phyloP scores from a whole-genome alignment of 2,797 vertebrate genomes.

The Muraenolepis orangiensis region DNA sequence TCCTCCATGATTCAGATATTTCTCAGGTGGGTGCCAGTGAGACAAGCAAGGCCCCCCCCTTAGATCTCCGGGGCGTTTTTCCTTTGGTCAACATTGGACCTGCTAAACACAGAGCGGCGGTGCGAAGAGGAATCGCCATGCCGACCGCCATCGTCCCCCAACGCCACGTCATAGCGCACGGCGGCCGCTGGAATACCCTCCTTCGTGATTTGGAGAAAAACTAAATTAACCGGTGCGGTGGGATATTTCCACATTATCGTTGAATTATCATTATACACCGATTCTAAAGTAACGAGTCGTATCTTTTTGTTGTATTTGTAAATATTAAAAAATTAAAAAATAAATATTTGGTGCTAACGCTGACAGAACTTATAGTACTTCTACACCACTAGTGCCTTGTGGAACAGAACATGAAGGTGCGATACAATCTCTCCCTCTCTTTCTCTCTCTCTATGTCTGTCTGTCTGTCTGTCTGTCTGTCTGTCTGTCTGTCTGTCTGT shows the following conservation, averaged over 20 bases:
- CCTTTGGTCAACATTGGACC: neutral
- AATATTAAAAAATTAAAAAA: no score
- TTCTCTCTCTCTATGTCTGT: slow-evolving; percentile 3
- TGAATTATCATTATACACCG: neutral
- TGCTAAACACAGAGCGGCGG: neutral
- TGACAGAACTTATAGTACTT: neutral
- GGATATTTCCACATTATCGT: neutral
- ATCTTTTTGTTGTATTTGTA: no score
- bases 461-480: slow-evolving; percentile 21
- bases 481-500: slow-evolving; percentile 10
- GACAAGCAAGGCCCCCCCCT: neutral
- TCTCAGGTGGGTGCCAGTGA: neutral
- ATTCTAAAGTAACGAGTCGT: neutral
- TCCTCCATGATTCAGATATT: neutral
- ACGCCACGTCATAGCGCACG: neutral
- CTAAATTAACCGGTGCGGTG: no score
- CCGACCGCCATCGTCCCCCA: neutral
- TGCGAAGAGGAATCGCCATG: neutral
- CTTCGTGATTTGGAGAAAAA: neutral
- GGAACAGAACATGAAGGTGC: neutral
- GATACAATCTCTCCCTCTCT: neutral
- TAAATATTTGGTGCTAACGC: neutral
- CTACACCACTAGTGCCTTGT: neutral
- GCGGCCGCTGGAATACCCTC: neutral
- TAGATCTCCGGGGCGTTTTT: neutral